A percentile compares a stretch with the other conserved stretches of the same genome.
Conservation (phyloP, 2,888 invertebrate species). For the Stenurella melanura region DNA sequence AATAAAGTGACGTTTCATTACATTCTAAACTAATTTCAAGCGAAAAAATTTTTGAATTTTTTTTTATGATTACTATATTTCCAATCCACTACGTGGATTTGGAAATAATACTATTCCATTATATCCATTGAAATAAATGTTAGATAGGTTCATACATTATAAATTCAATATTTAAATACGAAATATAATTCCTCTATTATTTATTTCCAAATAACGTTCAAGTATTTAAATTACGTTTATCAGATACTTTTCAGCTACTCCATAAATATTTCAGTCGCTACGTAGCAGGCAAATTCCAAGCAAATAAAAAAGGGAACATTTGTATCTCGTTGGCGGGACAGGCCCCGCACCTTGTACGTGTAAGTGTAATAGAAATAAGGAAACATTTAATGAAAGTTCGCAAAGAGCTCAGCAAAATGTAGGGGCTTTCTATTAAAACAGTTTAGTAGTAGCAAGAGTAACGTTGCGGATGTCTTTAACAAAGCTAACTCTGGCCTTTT, state of each 20-base stretch:
- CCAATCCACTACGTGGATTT: too few relatives aligned
- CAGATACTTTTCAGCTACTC: neutral
- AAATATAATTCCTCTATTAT: too few relatives aligned
- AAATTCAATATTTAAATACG: too few relatives aligned
- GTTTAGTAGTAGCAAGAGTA: slow-evolving; percentile 59
- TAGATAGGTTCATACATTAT: too few relatives aligned
- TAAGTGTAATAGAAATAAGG: slow-evolving; percentile 45
- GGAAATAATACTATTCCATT: too few relatives aligned
- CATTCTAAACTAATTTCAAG: too few relatives aligned
- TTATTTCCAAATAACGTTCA: too few relatives aligned
- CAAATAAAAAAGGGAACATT: slow-evolving; percentile 10
- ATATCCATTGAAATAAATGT: too few relatives aligned
- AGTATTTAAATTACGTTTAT: too few relatives aligned
- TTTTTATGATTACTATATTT: too few relatives aligned
- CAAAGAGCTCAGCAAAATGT: slow-evolving; percentile 54
- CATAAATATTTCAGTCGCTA: neutral
- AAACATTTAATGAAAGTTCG: slow-evolving; percentile 57
- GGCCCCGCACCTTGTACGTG: slow-evolving; percentile 33
- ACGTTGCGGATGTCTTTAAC: slow-evolving; percentile 68
- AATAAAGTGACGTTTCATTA: too few relatives aligned
- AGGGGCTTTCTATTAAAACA: slow-evolving; percentile 59
- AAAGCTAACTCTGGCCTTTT: slow-evolving; percentile 66
- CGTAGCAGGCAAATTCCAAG: neutral
- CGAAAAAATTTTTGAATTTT: too few relatives aligned
- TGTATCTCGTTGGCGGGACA: slow-evolving; percentile 20